These are phyloP conservation scores for Xestobium rufovillosum DNA, from an alignment of 2,888 invertebrate genomes.

Conservation along the genomic window DNA sequence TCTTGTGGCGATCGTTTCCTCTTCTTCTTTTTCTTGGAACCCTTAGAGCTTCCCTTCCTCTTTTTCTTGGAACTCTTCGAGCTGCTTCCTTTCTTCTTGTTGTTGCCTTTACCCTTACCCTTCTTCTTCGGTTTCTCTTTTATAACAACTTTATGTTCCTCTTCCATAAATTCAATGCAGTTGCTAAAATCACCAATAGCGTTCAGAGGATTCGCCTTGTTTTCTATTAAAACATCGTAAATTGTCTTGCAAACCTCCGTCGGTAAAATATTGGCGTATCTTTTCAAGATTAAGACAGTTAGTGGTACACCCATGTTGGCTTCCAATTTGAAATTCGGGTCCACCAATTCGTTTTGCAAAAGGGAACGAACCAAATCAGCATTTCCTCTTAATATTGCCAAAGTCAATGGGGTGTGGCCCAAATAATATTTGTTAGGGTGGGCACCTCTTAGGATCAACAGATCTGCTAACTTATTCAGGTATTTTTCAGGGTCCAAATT, in stretches of 20 bases:
- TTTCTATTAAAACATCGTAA: conserved; percentile 26
- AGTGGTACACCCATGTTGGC: conserved; percentile 36
- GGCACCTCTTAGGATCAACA: conserved; percentile 26
- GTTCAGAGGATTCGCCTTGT: conserved; percentile 34
- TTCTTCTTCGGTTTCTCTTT: conserved; percentile 12
- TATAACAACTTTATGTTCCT: conserved; percentile 16
- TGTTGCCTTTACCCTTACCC: conserved; percentile 9
- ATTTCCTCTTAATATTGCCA: conserved; percentile 37
- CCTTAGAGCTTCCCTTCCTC: conserved; percentile 6
- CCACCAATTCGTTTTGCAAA: conserved; percentile 25
- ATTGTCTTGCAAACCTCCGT: conserved; percentile 25
- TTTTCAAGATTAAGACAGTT: conserved; percentile 33
- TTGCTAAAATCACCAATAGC: conserved; percentile 30
- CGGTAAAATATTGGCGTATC: conserved; percentile 29
- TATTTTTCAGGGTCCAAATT: conserved; percentile 23
- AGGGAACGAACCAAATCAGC: conserved; percentile 28
- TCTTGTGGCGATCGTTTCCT: conserved; percentile 15
- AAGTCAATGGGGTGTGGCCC: conserved; percentile 36
- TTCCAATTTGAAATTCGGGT: conserved; percentile 32
- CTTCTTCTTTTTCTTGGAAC: conserved; percentile 3
- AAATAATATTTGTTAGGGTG: conserved; percentile 29
- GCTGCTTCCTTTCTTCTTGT: conserved; percentile 13
- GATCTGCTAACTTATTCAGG: conserved; percentile 25
- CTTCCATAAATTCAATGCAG: conserved; percentile 31
- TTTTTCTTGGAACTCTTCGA: conserved; percentile 9